Evolutionary conservation across 1,140 invertebrate species (phyloP).

Genomic region (Limonius californicus): DNA sequence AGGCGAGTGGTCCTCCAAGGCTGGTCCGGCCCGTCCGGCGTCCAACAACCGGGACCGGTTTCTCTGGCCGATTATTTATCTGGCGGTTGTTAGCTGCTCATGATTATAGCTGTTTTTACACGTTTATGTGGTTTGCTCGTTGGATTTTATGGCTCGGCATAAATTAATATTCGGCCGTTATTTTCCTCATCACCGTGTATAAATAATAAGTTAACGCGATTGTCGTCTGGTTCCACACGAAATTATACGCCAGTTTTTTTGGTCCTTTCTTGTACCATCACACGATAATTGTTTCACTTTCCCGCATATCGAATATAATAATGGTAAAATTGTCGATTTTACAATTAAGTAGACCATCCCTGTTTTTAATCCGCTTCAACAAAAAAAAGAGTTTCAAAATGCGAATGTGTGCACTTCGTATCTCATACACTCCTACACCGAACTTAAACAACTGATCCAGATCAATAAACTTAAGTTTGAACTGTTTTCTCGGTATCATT

Average conservation of each 20-base stretch:
- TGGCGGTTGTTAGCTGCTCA: conserved; percentile 43
- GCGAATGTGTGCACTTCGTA: too few species aligned
- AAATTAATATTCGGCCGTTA: conserved; percentile 40
- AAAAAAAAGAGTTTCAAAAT: too few species aligned
- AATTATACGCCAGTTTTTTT: neutral
- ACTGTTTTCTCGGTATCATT: too few species aligned
- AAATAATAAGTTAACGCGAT: conserved; percentile 13
- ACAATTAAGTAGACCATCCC: too few species aligned
- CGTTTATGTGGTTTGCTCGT: conserved; percentile 45
- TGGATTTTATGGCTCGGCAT: conserved; percentile 42
- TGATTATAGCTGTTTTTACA: conserved; percentile 48
- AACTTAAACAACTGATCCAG: too few species aligned
- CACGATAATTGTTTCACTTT: too few species aligned
- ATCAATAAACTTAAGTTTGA: too few species aligned
- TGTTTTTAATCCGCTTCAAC: too few species aligned
- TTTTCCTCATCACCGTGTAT: neutral
- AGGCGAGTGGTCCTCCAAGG: neutral
- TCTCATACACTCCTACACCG: too few species aligned
- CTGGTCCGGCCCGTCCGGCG: neutral
- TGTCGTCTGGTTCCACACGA: conserved; percentile 4
- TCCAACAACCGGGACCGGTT: conserved; percentile 32
- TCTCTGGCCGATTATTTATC: conserved; percentile 44
- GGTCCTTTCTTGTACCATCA: too few species aligned
- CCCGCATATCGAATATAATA: too few species aligned
- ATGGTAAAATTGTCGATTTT: too few species aligned